Evolutionary conservation across 2,888 invertebrate species (phyloP).

Genomic region (Lobophora halterata): DNA sequence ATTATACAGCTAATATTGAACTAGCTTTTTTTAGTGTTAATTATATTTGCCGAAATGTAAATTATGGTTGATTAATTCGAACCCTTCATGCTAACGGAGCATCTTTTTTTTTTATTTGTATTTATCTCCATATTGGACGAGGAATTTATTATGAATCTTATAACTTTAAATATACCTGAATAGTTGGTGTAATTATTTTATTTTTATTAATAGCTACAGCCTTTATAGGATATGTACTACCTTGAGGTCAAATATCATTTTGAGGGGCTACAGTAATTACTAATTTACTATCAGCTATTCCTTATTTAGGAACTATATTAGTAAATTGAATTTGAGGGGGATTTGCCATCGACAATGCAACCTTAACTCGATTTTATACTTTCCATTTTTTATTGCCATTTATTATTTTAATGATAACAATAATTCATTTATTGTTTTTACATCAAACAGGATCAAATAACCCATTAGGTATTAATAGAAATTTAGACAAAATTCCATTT

Average conservation of each 20-base stretch:
- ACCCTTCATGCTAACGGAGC: conserved; percentile 86
- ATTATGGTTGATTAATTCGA: conserved; percentile 85
- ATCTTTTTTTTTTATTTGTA: conserved; percentile 86
- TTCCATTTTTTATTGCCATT: conserved; percentile 88
- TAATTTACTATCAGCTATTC: conserved; percentile 86
- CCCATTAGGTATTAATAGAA: conserved; percentile 81
- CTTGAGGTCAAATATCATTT: conserved; percentile 91
- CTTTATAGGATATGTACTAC: conserved; percentile 89
- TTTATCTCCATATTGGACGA: conserved; percentile 85
- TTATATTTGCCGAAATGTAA: conserved; percentile 86
- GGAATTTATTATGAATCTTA: conserved; percentile 77
- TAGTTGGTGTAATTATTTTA: conserved; percentile 83
- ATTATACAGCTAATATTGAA: conserved; percentile 83
- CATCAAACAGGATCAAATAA: conserved; percentile 86
- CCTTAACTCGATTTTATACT: conserved; percentile 88
- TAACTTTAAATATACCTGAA: conserved; percentile 81
- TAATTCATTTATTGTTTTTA: conserved; percentile 84
- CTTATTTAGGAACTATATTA: conserved; percentile 82
- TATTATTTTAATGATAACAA: conserved; percentile 80
- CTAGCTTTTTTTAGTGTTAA: conserved; percentile 84
- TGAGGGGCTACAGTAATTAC: conserved; percentile 91
- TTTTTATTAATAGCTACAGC: conserved; percentile 86
- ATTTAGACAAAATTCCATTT: conserved; percentile 85
- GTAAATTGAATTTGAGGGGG: conserved; percentile 89
- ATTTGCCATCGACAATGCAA: conserved; percentile 87